Conservation (phyloP, 2,113 vertebrate genomes). For the Eulemur macaco region DNA sequence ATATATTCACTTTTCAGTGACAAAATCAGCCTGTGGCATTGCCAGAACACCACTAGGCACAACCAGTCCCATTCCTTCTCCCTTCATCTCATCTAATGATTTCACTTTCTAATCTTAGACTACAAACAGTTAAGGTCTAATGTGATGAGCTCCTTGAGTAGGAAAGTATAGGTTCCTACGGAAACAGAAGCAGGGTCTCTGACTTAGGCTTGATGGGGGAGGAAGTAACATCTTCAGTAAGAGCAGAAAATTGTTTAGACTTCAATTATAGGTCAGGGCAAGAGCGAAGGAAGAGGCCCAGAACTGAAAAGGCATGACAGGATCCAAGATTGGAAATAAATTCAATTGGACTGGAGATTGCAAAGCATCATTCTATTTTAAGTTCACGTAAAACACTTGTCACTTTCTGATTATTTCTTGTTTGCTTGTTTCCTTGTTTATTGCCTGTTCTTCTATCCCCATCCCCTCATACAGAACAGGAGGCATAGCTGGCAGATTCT, state of each 20-base stretch:
- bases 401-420: not conserved
- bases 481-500: not conserved
- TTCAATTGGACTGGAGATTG: not conserved
- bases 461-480: not conserved
- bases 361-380: not conserved
- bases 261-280: not conserved
- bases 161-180: not conserved
- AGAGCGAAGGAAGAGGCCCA: not conserved
- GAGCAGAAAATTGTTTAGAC: not conserved
- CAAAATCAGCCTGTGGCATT: not conserved
- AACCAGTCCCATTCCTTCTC: not conserved
- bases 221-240: not conserved
- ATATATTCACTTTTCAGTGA: not conserved
- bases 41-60: not conserved
- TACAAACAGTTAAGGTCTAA: not conserved
- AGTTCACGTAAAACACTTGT: not conserved
- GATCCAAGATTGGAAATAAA: not conserved
- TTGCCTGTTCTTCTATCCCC: not conserved
- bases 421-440: not conserved
- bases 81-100: not conserved
- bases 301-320: not conserved
- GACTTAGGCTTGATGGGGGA: not conserved
- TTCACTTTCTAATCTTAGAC: not conserved
- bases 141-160: not conserved
- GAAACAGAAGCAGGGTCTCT: conserved; percentile 1